A percentile compares a stretch with the other conserved stretches of the same genome.
phyloP scores from a whole-genome alignment of 2,113 vertebrate genomes.

The Equus quagga region DNA sequence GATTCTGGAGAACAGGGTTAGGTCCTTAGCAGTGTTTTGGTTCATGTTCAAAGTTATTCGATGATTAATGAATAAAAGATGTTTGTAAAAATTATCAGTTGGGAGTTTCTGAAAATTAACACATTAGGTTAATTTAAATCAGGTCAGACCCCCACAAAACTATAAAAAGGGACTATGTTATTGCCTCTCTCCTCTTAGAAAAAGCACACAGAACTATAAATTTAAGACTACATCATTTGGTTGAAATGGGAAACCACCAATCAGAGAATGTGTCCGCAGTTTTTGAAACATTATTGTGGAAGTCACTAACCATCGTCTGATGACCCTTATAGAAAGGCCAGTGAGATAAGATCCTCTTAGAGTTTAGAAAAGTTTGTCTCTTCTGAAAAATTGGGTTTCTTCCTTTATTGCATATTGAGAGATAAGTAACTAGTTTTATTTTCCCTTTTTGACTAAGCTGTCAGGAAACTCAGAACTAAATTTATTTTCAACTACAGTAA shows the following conservation, averaged over 20 bases:
- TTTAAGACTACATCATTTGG: not conserved
- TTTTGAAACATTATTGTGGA: slow-evolving; percentile 33
- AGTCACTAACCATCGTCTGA: not conserved
- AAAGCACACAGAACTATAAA: not conserved
- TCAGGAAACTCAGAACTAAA: slow-evolving; percentile 31
- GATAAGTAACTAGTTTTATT: not conserved
- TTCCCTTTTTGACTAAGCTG: not conserved
- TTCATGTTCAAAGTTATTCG: not conserved
- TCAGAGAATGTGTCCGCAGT: not conserved
- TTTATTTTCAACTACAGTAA: not conserved
- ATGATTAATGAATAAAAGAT: slow-evolving; percentile 15
- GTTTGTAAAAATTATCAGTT: not conserved
- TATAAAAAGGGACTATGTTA: not conserved
- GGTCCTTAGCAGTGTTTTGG: not conserved
- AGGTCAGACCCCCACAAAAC: not conserved
- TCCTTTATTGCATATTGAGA: not conserved
- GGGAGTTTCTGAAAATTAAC: slow-evolving; percentile 57
- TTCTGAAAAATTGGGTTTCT: slow-evolving; percentile 13
- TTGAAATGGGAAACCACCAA: not conserved
- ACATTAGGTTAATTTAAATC: slow-evolving; percentile 1
- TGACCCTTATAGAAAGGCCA: not conserved
- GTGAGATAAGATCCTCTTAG: not conserved
- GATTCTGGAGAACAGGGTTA: not conserved
- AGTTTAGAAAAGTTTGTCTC: not conserved
- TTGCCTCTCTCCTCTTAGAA: not conserved